Evolutionary conservation across 2,888 invertebrate genomes (phyloP).

Genomic region (Galerucella nymphaeae): DNA sequence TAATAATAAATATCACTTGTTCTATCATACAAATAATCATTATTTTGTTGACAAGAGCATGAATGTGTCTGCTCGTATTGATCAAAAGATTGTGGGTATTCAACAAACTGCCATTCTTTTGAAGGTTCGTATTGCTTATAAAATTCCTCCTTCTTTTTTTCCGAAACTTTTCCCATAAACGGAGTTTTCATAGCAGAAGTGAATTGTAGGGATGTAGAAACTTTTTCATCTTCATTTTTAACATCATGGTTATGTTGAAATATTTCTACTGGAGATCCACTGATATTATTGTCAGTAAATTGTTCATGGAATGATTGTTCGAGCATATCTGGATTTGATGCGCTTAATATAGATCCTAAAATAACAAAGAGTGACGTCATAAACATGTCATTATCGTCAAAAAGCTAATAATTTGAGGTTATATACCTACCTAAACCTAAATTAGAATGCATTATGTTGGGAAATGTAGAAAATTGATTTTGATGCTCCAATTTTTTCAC

Average conservation of each 20-base stretch:
- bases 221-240: conserved; percentile 24
- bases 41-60: background rate
- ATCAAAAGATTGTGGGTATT: background rate
- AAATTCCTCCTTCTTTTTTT: conserved; percentile 34
- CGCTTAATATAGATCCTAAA: background rate
- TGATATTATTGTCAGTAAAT: background rate
- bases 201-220: conserved; percentile 40
- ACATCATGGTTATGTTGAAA: background rate
- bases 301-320: conserved; percentile 5
- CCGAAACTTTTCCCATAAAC: conserved; percentile 48
- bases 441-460: background rate
- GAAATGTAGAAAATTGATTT: background rate
- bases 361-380: background rate
- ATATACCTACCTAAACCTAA: background rate
- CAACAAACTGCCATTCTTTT: background rate
- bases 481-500: background rate
- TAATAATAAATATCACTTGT: background rate
- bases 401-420: too few relatives aligned
- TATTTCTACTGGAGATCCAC: background rate
- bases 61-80: background rate
- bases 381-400: too few relatives aligned
- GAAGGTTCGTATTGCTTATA: conserved; percentile 1
- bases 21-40: background rate
- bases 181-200: conserved; percentile 45
- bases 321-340: background rate